Evolutionary conservation across 2,113 vertebrate genomes (phyloP).

Genomic region (Oxyruncus cristatus): DNA sequence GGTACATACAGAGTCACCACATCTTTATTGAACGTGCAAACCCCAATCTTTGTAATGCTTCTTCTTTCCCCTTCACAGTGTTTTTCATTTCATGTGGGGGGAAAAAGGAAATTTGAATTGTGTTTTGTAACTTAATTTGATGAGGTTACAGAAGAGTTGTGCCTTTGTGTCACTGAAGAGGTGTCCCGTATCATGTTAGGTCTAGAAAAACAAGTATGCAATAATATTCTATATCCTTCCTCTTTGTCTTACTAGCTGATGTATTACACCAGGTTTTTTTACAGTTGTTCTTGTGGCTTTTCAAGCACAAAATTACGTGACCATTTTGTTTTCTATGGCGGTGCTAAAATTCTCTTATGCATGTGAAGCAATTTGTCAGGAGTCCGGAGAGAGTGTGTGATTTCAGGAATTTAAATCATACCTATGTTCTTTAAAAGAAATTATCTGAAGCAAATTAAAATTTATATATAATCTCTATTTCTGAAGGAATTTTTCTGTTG

Average conservation of each 20-base stretch:
- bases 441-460: background rate
- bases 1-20: constrained; percentile 49
- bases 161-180: background rate
- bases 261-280: background rate
- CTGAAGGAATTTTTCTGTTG: background rate
- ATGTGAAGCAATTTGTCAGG: background rate
- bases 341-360: background rate
- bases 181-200: background rate
- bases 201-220: background rate
- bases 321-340: background rate
- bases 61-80: background rate
- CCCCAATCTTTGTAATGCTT: constrained; percentile 35
- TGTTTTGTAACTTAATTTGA: constrained; percentile 12
- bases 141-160: background rate
- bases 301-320: background rate
- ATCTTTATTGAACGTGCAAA: constrained; percentile 53
- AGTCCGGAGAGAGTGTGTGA: background rate
- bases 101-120: background rate
- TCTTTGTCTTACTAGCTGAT: background rate
- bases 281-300: background rate
- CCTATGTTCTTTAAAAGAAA: background rate
- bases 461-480: background rate
- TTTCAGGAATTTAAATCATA: background rate
- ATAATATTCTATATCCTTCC: background rate
- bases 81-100: background rate